Conservation (phyloP, 2,888 invertebrate species). For the Andrena trimmerana region DNA sequence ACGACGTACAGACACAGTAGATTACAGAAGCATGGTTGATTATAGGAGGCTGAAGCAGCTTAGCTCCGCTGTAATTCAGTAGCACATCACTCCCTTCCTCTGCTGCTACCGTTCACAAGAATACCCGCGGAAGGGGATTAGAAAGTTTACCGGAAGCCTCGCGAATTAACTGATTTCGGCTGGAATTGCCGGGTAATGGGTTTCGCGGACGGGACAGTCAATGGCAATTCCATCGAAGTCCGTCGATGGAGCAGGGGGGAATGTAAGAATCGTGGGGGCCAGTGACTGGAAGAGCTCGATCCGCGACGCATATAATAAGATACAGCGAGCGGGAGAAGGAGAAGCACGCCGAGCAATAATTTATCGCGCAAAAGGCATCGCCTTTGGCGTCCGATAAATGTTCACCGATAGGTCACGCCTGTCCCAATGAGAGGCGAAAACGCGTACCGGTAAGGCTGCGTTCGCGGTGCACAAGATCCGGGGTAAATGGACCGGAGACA, state of each 20-base stretch:
- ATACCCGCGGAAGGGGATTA: neutral
- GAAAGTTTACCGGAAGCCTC: neutral
- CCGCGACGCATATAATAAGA: slow-evolving; percentile 68
- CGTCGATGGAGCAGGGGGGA: neutral
- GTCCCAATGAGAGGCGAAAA: slow-evolving; percentile 70
- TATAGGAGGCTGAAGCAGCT: no score
- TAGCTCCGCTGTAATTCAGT: no score
- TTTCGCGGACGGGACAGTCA: neutral
- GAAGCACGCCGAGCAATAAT: slow-evolving; percentile 66
- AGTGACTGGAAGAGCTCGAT: slow-evolving; percentile 43
- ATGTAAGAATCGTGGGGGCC: neutral
- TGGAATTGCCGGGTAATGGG: neutral
- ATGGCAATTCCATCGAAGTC: neutral
- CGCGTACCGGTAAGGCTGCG: slow-evolving; percentile 29
- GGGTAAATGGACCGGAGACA: slow-evolving; percentile 29
- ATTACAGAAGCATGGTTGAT: no score
- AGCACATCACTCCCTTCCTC: no score
- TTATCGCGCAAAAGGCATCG: slow-evolving; percentile 75
- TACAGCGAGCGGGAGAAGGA: slow-evolving; percentile 63
- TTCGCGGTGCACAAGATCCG: slow-evolving; percentile 37
- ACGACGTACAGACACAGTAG: no score
- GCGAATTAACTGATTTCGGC: slow-evolving; percentile 2
- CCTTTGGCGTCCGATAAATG: slow-evolving; percentile 70
- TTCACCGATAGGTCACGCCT: slow-evolving; percentile 73
- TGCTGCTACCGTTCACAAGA: neutral